Conservation (phyloP, 2,797 vertebrate genomes). For the Vireo griseus region DNA sequence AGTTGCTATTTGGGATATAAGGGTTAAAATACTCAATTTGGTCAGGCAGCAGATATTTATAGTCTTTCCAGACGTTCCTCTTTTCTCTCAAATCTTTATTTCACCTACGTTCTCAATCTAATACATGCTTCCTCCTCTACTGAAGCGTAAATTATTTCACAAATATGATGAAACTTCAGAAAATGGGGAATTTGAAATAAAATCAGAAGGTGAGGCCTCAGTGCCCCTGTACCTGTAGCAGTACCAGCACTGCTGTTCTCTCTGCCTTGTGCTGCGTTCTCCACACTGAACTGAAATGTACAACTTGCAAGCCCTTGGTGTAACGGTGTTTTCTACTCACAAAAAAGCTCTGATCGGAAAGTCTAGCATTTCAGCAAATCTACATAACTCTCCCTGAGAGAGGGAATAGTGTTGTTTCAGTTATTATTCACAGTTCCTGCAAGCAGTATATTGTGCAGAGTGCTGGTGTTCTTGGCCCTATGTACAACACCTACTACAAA, state of each 20-base stretch:
- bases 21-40: background rate
- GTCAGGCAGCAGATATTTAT: background rate
- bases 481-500: background rate
- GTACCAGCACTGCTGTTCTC: background rate
- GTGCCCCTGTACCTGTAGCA: background rate
- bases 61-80: background rate
- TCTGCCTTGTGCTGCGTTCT: background rate
- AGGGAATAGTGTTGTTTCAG: background rate
- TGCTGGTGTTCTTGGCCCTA: background rate
- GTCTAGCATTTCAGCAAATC: background rate
- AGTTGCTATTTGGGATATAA: background rate
- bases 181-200: background rate
- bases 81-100: background rate
- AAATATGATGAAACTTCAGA: background rate
- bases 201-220: background rate
- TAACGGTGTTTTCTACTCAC: background rate
- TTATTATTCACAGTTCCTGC: background rate
- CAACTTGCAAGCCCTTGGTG: background rate
- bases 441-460: background rate
- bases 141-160: background rate
- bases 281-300: rapidly evolving
- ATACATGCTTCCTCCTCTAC: background rate
- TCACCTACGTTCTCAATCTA: background rate
- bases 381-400: background rate
- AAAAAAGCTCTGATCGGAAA: background rate